phyloP scores from a whole-genome alignment of 2,113 vertebrate species.

The Equus przewalskii region DNA sequence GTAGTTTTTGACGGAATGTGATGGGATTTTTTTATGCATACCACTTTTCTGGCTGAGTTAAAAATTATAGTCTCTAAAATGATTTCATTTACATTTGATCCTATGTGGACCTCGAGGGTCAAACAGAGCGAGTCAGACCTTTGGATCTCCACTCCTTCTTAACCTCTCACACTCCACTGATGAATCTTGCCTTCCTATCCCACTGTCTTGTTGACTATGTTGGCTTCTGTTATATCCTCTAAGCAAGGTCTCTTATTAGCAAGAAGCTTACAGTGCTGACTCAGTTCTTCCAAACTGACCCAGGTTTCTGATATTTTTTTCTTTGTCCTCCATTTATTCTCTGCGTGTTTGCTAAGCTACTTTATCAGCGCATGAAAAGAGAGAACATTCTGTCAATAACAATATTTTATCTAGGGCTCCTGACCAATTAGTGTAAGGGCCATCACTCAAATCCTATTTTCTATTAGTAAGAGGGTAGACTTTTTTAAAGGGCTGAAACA shows the following conservation, averaged over 20 bases:
- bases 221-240: slow-evolving; percentile 51
- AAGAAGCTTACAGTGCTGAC: slow-evolving; percentile 59
- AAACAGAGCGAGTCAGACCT: slow-evolving; percentile 29
- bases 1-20: slow-evolving; percentile 74
- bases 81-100: slow-evolving; percentile 86
- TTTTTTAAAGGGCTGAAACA: slow-evolving; percentile 19
- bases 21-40: slow-evolving; percentile 81
- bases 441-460: slow-evolving; percentile 77
- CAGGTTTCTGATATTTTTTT: slow-evolving; percentile 13
- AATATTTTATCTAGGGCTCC: slow-evolving; percentile 78
- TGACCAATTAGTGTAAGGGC: slow-evolving; percentile 76
- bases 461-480: slow-evolving; percentile 45
- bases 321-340: slow-evolving; percentile 59
- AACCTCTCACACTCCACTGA: not conserved
- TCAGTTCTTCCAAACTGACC: slow-evolving; percentile 57
- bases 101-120: slow-evolving; percentile 75
- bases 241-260: slow-evolving; percentile 70
- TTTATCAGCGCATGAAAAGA: slow-evolving; percentile 61
- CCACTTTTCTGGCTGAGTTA: slow-evolving; percentile 83
- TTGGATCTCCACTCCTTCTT: slow-evolving; percentile 48
- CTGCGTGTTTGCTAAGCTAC: slow-evolving; percentile 59
- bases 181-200: slow-evolving; percentile 57
- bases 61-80: slow-evolving; percentile 82
- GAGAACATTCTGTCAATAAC: slow-evolving; percentile 76
- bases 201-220: slow-evolving; percentile 66